Percentiles rank a stretch among this genome's conserved stretches.
Conservation (phyloP, 2,888 invertebrate genomes). For the Ochropleura leucogaster region DNA sequence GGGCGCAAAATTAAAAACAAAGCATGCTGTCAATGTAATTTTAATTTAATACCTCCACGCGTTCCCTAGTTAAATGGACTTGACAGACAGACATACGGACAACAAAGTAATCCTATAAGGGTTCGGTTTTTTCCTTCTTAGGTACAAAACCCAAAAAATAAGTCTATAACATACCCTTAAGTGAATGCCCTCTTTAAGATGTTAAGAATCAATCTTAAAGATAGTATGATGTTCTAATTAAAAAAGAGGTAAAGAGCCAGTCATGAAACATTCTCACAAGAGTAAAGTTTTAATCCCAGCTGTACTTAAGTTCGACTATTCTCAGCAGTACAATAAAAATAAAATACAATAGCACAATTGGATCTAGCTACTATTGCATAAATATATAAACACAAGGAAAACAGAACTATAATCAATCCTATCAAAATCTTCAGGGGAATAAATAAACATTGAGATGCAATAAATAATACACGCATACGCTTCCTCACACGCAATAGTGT, state of each 20-base stretch:
- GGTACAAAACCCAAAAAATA: no score
- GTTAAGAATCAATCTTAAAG: not conserved
- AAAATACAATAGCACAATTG: not conserved
- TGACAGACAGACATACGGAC: no score
- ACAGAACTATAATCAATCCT: conserved; percentile 22
- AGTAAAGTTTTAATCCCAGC: no score
- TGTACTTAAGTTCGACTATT: not conserved
- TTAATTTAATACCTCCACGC: no score
- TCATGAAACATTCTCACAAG: not conserved
- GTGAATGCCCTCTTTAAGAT: no score
- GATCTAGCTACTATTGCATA: not conserved
- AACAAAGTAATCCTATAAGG: no score
- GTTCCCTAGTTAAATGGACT: no score
- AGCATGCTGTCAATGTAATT: no score
- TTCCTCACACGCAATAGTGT: conserved; percentile 53
- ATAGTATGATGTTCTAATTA: not conserved
- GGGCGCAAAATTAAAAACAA: no score
- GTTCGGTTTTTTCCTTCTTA: no score
- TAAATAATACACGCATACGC: conserved; percentile 57
- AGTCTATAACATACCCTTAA: no score
- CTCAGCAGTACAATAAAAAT: not conserved
- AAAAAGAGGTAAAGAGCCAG: not conserved
- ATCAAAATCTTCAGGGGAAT: conserved; percentile 42
- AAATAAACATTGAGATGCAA: conserved; percentile 59
- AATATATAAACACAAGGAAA: conserved; percentile 22